Conservation (phyloP, 2,797 vertebrate genomes). For the Novumbra hubbsi region DNA sequence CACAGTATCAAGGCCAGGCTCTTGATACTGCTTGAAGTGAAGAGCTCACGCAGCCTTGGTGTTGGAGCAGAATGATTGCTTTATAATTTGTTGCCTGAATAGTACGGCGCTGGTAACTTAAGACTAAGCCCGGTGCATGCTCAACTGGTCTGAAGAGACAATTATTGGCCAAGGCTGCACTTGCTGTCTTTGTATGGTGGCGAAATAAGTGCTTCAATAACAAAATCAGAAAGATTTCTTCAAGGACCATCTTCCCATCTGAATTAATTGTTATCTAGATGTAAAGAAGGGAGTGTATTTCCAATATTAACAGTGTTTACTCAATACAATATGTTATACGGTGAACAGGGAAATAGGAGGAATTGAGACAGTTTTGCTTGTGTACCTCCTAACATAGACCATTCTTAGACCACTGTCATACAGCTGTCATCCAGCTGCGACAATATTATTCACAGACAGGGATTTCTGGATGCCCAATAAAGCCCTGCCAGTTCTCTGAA, state of each 20-base stretch:
- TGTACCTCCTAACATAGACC: not conserved
- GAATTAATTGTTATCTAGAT: not conserved
- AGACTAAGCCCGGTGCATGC: not conserved
- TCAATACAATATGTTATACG: not conserved
- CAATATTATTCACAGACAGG: constrained; percentile 1
- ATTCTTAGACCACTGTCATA: not conserved
- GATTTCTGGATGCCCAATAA: not conserved
- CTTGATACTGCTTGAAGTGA: constrained; percentile 50
- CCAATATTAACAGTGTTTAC: not conserved
- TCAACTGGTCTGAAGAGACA: not conserved
- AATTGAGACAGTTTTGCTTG: not conserved
- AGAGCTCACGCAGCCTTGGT: not conserved
- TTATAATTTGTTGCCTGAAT: not conserved
- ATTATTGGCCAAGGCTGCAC: not conserved
- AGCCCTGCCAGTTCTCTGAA: not conserved
- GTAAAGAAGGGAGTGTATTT: not conserved
- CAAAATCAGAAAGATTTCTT: constrained; percentile 14
- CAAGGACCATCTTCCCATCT: not conserved
- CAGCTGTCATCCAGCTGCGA: not conserved
- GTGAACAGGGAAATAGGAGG: not conserved
- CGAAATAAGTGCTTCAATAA: constrained; percentile 4
- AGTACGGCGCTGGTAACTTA: not conserved
- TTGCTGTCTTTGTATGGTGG: not conserved
- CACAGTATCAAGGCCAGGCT: constrained; percentile 51
- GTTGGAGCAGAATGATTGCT: constrained; percentile 7